These are phyloP conservation scores for Hirtodrosophila confusa DNA, from an alignment of 2,888 invertebrate genomes.

Conservation along the genomic window DNA sequence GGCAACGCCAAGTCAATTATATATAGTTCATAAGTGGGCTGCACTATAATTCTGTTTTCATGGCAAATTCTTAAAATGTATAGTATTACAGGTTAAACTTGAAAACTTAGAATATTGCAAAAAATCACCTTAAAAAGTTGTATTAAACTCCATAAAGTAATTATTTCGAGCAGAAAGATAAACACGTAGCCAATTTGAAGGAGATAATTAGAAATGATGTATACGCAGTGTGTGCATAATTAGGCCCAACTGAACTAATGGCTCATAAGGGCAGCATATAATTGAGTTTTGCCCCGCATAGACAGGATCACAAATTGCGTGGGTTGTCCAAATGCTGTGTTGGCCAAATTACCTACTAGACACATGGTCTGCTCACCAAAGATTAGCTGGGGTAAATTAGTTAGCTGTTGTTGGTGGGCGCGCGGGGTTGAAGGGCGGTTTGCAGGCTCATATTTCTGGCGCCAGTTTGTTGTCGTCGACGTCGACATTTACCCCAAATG, in stretches of 20 bases:
- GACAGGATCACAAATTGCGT: constrained; percentile 22
- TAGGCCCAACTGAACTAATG: too few relatives aligned
- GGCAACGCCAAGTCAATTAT: too few relatives aligned
- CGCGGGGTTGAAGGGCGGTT: constrained; percentile 6
- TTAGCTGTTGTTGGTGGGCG: constrained; percentile 5
- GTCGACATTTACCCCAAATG: constrained; percentile 69
- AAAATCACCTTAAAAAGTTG: too few relatives aligned
- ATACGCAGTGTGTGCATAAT: too few relatives aligned
- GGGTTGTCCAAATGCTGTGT: constrained; percentile 18
- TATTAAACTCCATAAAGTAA: neutral
- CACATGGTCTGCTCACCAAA: constrained; percentile 39
- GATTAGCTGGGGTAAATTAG: constrained; percentile 20
- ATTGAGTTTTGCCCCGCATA: constrained; percentile 48
- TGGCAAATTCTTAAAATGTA: too few relatives aligned
- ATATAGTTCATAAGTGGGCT: too few relatives aligned
- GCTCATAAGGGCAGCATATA: constrained; percentile 26
- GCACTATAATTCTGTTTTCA: too few relatives aligned
- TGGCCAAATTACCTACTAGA: constrained; percentile 45
- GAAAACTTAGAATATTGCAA: too few relatives aligned
- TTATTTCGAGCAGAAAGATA: neutral
- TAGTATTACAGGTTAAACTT: too few relatives aligned
- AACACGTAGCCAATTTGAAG: constrained; percentile 2
- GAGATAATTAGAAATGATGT: neutral
- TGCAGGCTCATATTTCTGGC: constrained; percentile 60
- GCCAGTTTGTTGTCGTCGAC: constrained; percentile 60